Conservation (phyloP, 2,888 invertebrate species). For the Mythimna lalbum region DNA sequence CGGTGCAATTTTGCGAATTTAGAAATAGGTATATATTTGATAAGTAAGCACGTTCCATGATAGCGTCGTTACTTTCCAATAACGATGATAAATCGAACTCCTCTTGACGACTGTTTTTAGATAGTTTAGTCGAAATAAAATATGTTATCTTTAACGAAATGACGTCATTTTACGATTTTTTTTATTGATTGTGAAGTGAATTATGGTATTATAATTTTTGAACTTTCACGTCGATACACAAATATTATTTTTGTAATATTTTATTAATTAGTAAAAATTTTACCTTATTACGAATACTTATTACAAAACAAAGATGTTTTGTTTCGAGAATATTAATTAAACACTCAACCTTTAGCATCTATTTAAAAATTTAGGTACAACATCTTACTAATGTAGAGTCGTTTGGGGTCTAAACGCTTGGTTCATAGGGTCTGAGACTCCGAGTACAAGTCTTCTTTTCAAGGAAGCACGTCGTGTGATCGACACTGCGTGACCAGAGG, state of each 20-base stretch:
- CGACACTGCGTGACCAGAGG: no score
- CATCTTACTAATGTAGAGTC: neutral
- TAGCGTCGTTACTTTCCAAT: conserved; percentile 14
- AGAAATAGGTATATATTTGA: neutral
- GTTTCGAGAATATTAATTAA: neutral
- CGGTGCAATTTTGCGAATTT: neutral
- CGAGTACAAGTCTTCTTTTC: neutral
- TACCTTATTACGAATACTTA: no score
- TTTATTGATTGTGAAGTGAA: neutral
- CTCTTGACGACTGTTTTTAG: conserved; percentile 11
- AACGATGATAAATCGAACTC: conserved; percentile 13
- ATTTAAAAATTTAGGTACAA: neutral
- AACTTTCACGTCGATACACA: neutral
- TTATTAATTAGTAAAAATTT: no score
- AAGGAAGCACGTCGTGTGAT: no score
- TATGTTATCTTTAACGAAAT: neutral
- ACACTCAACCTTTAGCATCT: no score
- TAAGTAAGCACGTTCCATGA: neutral
- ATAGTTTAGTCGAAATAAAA: neutral
- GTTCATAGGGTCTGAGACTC: no score
- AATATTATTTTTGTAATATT: no score
- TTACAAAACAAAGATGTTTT: neutral
- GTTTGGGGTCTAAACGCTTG: no score
- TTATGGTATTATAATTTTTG: neutral
- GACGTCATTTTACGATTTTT: neutral